Conservation (phyloP, 2,888 invertebrate genomes). For the Eilema caniola region DNA sequence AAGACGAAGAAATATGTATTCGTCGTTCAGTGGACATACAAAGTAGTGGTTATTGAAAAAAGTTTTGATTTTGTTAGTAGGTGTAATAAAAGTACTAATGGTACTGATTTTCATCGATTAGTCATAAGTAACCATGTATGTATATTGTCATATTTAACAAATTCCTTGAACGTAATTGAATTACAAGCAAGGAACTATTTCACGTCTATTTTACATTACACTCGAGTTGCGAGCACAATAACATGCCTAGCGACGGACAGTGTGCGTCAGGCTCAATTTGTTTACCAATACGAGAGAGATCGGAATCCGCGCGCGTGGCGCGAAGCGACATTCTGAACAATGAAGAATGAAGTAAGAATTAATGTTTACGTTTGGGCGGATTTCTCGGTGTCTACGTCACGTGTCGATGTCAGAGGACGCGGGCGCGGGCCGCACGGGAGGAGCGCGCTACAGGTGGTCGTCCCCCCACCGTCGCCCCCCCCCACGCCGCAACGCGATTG, state of each 20-base stretch:
- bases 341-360: constrained; percentile 86
- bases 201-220: constrained; percentile 43
- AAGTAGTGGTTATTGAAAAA: background rate
- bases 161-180: constrained; percentile 76
- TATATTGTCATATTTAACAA: constrained; percentile 51
- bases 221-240: constrained; percentile 53
- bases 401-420: constrained; percentile 75
- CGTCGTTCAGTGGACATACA: background rate
- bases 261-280: constrained; percentile 69
- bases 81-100: background rate
- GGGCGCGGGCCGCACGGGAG: constrained; percentile 47
- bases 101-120: background rate
- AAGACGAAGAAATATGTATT: background rate
- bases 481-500: constrained; percentile 79
- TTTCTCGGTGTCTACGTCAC: constrained; percentile 85
- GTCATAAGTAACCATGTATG: background rate
- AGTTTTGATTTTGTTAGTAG: background rate
- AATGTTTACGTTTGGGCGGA: constrained; percentile 87
- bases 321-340: constrained; percentile 80
- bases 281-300: constrained; percentile 82
- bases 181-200: constrained; percentile 68
- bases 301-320: constrained; percentile 80
- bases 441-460: constrained; percentile 80
- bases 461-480: constrained; percentile 49
- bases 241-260: constrained; percentile 49